These are phyloP conservation scores for Phataginus tricuspis DNA, from an alignment of 2,797 vertebrate genomes.

Conservation along the genomic window DNA sequence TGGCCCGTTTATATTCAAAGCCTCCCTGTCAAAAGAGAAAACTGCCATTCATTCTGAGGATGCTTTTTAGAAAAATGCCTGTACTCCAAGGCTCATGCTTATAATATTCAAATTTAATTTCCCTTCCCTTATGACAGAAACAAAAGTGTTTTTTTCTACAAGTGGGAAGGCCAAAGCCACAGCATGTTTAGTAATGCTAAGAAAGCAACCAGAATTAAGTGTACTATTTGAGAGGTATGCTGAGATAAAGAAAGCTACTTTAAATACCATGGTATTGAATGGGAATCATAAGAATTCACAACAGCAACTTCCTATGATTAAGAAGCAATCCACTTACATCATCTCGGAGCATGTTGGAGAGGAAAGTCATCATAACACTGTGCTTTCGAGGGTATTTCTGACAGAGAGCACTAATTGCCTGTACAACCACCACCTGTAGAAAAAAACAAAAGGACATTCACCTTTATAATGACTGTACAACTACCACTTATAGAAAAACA, in stretches of 20 bases:
- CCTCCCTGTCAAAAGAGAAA: slow-evolving; percentile 90
- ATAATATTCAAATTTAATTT: slow-evolving; percentile 41
- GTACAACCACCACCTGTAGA: slow-evolving; percentile 96
- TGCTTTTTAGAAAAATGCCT: neutral
- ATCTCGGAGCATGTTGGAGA: slow-evolving; percentile 99
- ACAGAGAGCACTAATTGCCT: slow-evolving; percentile 98
- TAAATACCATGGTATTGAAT: neutral
- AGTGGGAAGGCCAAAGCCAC: neutral
- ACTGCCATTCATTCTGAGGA: neutral
- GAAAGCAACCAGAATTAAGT: neutral
- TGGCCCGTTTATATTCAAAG: slow-evolving; percentile 99
- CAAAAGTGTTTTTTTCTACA: neutral
- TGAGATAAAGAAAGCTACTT: neutral
- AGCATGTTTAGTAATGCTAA: neutral
- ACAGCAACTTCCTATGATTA: neutral
- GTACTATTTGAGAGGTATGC: neutral
- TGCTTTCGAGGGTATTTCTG: slow-evolving; percentile 99
- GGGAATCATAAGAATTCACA: neutral
- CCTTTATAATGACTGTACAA: slow-evolving; percentile 86
- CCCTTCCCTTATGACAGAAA: slow-evolving; percentile 39
- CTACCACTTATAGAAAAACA: slow-evolving; percentile 88
- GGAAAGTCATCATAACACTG: slow-evolving; percentile 98
- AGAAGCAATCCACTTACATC: slow-evolving; percentile 89
- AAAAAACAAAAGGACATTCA: neutral
- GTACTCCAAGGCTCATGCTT: neutral